Base-by-base conservation (phyloP, 1,140 invertebrate species). In the Drosophila kanapiae region DNA sequence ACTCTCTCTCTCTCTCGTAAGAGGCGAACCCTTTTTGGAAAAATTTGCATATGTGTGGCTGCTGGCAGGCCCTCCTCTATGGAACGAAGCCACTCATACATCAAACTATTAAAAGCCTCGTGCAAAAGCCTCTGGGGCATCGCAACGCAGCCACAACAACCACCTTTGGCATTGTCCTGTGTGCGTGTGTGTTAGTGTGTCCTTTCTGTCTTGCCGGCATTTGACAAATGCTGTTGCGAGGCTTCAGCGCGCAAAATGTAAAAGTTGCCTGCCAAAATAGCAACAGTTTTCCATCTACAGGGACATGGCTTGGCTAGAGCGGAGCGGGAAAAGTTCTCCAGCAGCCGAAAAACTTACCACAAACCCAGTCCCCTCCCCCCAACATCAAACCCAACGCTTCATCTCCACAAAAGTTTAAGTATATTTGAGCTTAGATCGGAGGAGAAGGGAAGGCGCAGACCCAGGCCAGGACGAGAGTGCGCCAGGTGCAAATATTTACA, bases 51-150 rank as follows among this genome's bases (percentile, higher is more conserved):
- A 88, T 90, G 85, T 85, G 23, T 23, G 23, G 23, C 23, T 23
- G 23, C 23, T 23, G 23, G 23, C 23, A 1, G 23, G 1, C 23
- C 23, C 23, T 23, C 23, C 23, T 23, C 23, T 23, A 23, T 23
- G 23, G 23, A 23, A 23, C 48, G 72, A 78, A 78, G 40, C 71
- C 67, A 51, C 85, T 90, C 85, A 85, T 88, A 88, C 85, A 88
- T 88, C 85, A 88, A 88, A 90, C 85, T 88, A 88, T 88, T 88
- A 88, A 85, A 88, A 90, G 85, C 85, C 85, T 68, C 65, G 62
- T 80, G 69, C 58, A 67, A 82, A 80, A 71, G 84, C 83, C 83
- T 80, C 85, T 42, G 29, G 84, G 84, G 85, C 74, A 80, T 71
- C 58, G 59, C 59, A 51, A 47, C 63, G 75, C 63, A 67, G 57